Evolutionary conservation across 2,797 vertebrate species (phyloP), one percentile per base, ranked within the genome.

Genomic region (Monodelphis domestica): DNA sequence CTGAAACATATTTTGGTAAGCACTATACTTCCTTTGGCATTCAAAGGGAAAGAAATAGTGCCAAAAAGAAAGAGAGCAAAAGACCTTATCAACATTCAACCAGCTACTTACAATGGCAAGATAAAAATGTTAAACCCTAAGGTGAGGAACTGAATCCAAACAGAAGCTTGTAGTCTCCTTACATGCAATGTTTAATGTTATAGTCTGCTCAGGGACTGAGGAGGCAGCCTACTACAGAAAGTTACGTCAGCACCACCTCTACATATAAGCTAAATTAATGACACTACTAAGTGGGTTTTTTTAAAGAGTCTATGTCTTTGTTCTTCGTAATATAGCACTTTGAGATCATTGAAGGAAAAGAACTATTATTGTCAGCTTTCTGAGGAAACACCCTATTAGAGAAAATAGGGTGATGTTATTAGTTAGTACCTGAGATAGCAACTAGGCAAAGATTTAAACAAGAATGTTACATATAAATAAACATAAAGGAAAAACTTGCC

Each of bases 91-190:
- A 94, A 57, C 95, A 94, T 97, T 97, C 95, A 96, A 90, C 57
- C 91, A 96, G 94, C 89, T 94, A 91, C 94, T 91, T 89, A 93
- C 91, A 95, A 94, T 3, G 54, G 88, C 93, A 95, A 98, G 95
- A 97, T 95, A 93, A 98, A 53, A 97, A 96, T 95, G 50, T 93
- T 97, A 97, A 97, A 95, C 95, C 95, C 96, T 93, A 89, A 87
- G 94, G 97, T 96, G 91, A 96, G 97, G 38, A 94, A 95, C 91
- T 96, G 95, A 92, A 97, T 96, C 96, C 95, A 93, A 96, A 95
- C 55, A 95, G 87, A 97, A 95, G 50, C n/a, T 95, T 97, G 93
- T 95, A 93, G 91, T 91, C 96, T 94, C 96, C 95, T n/a, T 7
- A 51, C 89, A 55, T 94, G 70, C 38, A 50, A 50, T 84, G 24